A percentile compares a stretch with the other conserved stretches of the same genome.
Evolutionary conservation across 1,140 invertebrate species (phyloP).

Genomic region (Holcopasites calliopsidis): DNA sequence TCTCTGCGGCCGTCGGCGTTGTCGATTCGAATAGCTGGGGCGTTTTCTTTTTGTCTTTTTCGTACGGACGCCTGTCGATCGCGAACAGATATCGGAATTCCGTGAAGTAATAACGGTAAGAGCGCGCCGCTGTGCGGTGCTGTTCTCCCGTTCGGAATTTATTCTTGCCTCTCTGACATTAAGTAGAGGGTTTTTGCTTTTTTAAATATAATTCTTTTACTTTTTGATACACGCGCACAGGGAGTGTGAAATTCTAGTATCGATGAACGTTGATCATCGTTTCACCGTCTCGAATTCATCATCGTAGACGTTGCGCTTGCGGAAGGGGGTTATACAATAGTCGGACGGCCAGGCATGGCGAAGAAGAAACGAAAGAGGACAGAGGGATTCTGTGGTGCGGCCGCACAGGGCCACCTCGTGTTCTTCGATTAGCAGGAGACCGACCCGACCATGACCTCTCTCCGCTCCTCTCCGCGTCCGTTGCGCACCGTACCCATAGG

Average conservation of each 20-base stretch:
- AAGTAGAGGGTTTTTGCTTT: no score
- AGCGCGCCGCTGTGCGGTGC: neutral
- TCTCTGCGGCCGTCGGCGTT: slow-evolving; percentile 61
- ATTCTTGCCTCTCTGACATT: slow-evolving; percentile 1
- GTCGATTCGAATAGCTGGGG: slow-evolving; percentile 47
- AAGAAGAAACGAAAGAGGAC: slow-evolving; percentile 20
- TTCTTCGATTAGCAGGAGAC: slow-evolving; percentile 79
- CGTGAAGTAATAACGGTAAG: neutral
- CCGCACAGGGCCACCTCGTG: slow-evolving; percentile 67
- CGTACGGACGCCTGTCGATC: neutral
- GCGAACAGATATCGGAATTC: neutral
- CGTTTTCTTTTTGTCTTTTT: slow-evolving; percentile 24
- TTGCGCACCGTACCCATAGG: slow-evolving; percentile 68
- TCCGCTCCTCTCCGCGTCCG: slow-evolving; percentile 61
- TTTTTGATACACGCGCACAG: no score
- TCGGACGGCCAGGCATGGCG: neutral
- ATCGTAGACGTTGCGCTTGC: slow-evolving; percentile 9
- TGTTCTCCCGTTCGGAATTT: neutral
- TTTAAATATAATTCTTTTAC: no score
- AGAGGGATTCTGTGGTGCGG: slow-evolving; percentile 50
- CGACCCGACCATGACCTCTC: slow-evolving; percentile 79
- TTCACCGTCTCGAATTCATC: neutral
- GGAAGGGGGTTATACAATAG: slow-evolving; percentile 52
- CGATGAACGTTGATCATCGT: neutral
- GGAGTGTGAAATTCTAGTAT: no score